Conservation (phyloP, 2,888 invertebrate species). For the Eucera pruinosa region DNA sequence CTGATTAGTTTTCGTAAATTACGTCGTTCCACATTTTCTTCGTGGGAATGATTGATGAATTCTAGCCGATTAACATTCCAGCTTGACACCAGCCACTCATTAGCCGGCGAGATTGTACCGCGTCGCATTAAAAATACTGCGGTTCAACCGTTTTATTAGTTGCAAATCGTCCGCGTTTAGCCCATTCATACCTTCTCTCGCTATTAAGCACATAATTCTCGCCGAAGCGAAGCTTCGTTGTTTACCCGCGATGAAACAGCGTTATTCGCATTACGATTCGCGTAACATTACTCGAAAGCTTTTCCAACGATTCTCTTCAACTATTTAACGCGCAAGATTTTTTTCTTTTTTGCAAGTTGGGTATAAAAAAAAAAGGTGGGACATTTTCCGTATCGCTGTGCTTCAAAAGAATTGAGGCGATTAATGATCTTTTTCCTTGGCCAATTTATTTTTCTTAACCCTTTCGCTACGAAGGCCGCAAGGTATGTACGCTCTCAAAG, state of each 20-base stretch:
- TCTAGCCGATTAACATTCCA: slow-evolving; percentile 73
- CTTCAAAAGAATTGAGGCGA: too few species aligned
- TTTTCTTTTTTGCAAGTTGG: too few species aligned
- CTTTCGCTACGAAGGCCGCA: too few species aligned
- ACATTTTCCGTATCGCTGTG: too few species aligned
- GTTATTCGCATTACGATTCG: not conserved
- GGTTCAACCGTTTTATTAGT: slow-evolving; percentile 49
- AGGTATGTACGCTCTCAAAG: too few species aligned
- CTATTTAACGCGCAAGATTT: too few species aligned
- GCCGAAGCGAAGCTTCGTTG: not conserved
- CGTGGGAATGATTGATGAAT: slow-evolving; percentile 70
- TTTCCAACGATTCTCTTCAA: too few species aligned
- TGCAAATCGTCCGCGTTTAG: slow-evolving; percentile 50
- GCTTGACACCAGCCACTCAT: slow-evolving; percentile 70
- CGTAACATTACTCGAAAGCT: too few species aligned
- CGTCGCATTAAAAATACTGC: slow-evolving; percentile 53
- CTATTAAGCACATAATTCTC: slow-evolving; percentile 50
- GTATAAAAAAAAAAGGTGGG: too few species aligned
- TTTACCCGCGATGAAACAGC: slow-evolving; percentile 2
- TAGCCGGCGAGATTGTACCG: slow-evolving; percentile 66
- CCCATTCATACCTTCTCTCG: slow-evolving; percentile 33
- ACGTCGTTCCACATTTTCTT: slow-evolving; percentile 74
- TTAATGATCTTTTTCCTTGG: too few species aligned
- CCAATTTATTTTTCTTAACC: too few species aligned
- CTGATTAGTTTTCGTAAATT: slow-evolving; percentile 75